Evolutionary conservation across 2,797 vertebrate genomes (phyloP).

Genomic region (Arrhamphus sclerolepis): DNA sequence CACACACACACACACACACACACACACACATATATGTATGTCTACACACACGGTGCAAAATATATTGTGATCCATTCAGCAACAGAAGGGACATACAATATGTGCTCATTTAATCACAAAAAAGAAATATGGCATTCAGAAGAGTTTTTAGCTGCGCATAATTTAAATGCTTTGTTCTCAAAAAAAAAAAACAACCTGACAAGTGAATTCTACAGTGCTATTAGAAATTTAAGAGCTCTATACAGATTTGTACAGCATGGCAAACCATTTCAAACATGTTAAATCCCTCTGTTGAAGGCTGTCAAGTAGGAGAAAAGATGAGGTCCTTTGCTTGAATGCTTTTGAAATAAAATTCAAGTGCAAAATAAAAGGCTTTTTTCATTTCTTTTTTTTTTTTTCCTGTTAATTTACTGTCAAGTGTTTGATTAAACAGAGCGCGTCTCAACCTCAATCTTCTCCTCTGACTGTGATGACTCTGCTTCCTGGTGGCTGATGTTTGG

Average conservation of each 20-base stretch:
- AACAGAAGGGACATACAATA: constrained; percentile 55
- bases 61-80: too few species aligned
- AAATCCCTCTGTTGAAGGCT: constrained; percentile 68
- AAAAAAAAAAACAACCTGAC: constrained; percentile 60
- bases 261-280: constrained; percentile 55
- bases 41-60: constrained; percentile 56
- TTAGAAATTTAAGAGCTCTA: constrained; percentile 71
- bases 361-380: constrained; percentile 79
- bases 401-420: constrained; percentile 30
- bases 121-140: constrained; percentile 71
- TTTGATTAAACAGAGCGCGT: constrained; percentile 87
- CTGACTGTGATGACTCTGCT: constrained; percentile 84
- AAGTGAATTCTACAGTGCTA: constrained; percentile 72
- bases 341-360: constrained; percentile 82
- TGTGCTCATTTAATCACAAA: constrained; percentile 76
- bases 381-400: constrained; percentile 47
- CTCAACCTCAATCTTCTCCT: constrained; percentile 98
- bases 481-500: constrained; percentile 88
- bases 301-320: constrained; percentile 57
- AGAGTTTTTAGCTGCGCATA: constrained; percentile 73
- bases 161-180: constrained; percentile 69
- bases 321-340: constrained; percentile 82
- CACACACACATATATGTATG: too few species aligned
- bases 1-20: too few species aligned
- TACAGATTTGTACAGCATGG: constrained; percentile 77